Base-by-base conservation (phyloP, 1,140 invertebrate species). In the Lutraria rhynchaena region DNA sequence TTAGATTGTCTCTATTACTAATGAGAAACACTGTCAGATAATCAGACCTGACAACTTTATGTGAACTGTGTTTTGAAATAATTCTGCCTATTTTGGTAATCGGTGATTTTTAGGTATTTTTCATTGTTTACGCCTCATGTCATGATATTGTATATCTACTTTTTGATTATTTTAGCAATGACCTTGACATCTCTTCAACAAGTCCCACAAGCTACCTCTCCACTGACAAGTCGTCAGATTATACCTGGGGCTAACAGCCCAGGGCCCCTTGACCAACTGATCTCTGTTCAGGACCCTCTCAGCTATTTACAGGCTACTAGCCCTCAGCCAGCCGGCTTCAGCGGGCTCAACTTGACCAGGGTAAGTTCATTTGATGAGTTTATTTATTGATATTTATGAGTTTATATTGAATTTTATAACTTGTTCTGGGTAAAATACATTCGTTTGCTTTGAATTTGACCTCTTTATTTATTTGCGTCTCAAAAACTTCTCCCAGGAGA, bases 241-340 rank as follows among this genome's bases (percentile, higher is more conserved):
- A 83, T 63, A 37, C 96, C 96, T 27, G 95, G 96, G 24, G 96
- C 97, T 83, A 97, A 96, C 92, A 97, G 96, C 69, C 94, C 94
- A 29, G 92, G 92, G 78, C 97, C 65, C n/a, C 96, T 98, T 87
- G 97, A 98, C 91, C 96, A 98, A 31, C 51, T 97, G 94, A 96
- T 95, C 93, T 96, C 96, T 87, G 94, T 93, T 9, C 95, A 91
- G 75, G 95, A 97, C 92, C 95, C 95, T 92, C 96, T 97, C 67
- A 96, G 96, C 91, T 98, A 98, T 92, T 96, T 98, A 90, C 97
- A 98, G 93, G 96, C 97, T 87, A 96, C 96, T 87, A 97, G 96
- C 93, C 97, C 97, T 86, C 97, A 98, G 93, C 97, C 96, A 87
- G 96, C 94, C 37, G 94, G 92, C 81, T 98, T 98, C 93, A 96